These are phyloP conservation scores for Morpho achilles DNA, from an alignment of 2,888 invertebrate genomes.

Conservation along the genomic window DNA sequence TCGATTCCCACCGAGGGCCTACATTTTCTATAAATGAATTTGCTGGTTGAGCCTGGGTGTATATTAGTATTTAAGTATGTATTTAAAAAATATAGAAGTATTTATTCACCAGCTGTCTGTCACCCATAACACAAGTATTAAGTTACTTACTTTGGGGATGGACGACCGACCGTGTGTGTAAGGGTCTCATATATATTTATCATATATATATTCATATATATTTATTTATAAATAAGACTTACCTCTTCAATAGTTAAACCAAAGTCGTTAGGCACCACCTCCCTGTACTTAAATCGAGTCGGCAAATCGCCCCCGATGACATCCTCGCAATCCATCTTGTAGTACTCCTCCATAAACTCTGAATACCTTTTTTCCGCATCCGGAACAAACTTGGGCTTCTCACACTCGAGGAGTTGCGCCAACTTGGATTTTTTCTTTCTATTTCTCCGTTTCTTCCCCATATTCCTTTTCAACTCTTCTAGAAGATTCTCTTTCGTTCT, in stretches of 20 bases:
- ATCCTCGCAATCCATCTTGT: constrained; percentile 96
- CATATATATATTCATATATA: no score
- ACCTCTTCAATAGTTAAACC: constrained; percentile 96
- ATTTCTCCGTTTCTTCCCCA: constrained; percentile 79
- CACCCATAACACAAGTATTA: no score
- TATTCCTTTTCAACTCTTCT: constrained; percentile 72
- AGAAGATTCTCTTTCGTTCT: constrained; percentile 70
- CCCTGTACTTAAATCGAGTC: constrained; percentile 94
- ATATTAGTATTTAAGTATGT: no score
- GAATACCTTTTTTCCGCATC: constrained; percentile 85
- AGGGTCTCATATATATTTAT: no score
- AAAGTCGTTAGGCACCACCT: constrained; percentile 93
- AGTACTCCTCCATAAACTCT: constrained; percentile 96
- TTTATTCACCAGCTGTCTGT: no score
- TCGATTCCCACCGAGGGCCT: no score
- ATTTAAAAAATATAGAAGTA: no score
- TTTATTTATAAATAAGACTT: constrained; percentile 4
- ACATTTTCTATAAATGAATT: no score
- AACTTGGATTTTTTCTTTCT: constrained; percentile 86
- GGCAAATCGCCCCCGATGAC: constrained; percentile 94
- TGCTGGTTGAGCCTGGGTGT: no score
- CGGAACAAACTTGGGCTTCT: constrained; percentile 93
- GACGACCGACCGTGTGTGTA: no score
- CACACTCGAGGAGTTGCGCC: constrained; percentile 83
- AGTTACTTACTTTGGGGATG: no score